These are phyloP conservation scores for Xiphorhynchus elegans DNA, from an alignment of 2,113 vertebrate genomes.

Conservation along the genomic window DNA sequence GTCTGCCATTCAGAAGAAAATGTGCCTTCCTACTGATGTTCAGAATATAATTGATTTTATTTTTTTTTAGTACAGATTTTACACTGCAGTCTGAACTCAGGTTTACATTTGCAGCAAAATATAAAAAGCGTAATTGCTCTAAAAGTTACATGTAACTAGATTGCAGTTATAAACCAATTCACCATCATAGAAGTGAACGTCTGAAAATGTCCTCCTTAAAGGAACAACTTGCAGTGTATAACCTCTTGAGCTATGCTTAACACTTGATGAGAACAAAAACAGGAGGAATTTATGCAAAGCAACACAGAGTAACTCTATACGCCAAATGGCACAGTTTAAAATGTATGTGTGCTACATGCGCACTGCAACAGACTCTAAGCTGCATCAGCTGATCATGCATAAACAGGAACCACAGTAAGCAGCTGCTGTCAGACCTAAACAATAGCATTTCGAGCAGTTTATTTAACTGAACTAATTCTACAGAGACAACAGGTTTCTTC, in stretches of 20 bases:
- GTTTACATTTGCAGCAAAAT: not conserved
- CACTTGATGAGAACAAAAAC: not conserved
- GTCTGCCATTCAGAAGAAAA: not conserved
- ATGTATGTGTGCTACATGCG: not conserved
- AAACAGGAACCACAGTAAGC: constrained; percentile 32
- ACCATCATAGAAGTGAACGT: not conserved
- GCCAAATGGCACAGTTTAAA: not conserved
- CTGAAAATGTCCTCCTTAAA: not conserved
- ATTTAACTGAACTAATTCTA: constrained; percentile 49
- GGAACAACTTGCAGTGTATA: not conserved
- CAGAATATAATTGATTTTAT: not conserved
- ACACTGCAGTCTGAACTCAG: not conserved
- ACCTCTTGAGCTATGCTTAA: not conserved
- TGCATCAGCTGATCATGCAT: constrained; percentile 20
- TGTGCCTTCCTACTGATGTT: not conserved
- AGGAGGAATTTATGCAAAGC: not conserved
- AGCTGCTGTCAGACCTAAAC: constrained; percentile 49
- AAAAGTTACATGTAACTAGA: not conserved
- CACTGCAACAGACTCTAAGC: not conserved
- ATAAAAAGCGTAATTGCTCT: fast-evolving
- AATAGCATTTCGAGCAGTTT: constrained; percentile 56
- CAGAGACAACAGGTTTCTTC: constrained; percentile 70
- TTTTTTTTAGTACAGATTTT: not conserved
- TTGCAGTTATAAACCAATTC: not conserved
- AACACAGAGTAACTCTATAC: fast-evolving